These are phyloP conservation scores for Sinocyclocheilus rhinocerous DNA, from an alignment of 2,113 vertebrate species.

Conservation along the genomic window DNA sequence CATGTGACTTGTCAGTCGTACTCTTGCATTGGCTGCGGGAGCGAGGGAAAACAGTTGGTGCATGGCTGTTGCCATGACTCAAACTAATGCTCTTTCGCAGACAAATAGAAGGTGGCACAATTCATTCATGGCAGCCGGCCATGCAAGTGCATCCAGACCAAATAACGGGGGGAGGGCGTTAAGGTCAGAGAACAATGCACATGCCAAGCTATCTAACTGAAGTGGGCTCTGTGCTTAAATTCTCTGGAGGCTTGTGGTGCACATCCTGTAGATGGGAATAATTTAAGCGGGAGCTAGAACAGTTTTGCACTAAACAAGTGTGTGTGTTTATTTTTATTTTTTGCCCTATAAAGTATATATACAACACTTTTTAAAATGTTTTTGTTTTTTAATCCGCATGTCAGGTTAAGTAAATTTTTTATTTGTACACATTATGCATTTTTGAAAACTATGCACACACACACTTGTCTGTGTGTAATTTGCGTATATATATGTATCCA, in stretches of 20 bases:
- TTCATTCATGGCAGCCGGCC: slow-evolving; percentile 71
- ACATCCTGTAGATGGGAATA: neutral
- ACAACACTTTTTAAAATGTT: neutral
- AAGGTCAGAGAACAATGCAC: slow-evolving; percentile 49
- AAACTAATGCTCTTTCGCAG: slow-evolving; percentile 67
- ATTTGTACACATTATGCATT: no score
- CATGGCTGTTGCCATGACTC: slow-evolving; percentile 75
- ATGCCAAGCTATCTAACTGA: slow-evolving; percentile 34
- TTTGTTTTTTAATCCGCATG: neutral
- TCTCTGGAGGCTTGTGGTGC: neutral
- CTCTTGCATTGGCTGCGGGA: slow-evolving; percentile 59
- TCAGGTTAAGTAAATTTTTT: no score
- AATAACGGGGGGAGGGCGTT: slow-evolving; percentile 49
- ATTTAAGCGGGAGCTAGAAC: neutral
- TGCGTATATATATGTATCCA: no score
- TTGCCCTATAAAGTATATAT: neutral
- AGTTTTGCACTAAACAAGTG: neutral
- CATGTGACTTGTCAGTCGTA: slow-evolving; percentile 68
- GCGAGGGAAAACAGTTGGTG: slow-evolving; percentile 67
- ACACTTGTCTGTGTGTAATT: no score
- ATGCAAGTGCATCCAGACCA: slow-evolving; percentile 51
- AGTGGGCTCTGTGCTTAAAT: slow-evolving; percentile 32
- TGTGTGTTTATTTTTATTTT: no score
- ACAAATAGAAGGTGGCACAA: slow-evolving; percentile 66
- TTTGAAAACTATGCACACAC: no score